Conservation (phyloP, 2,888 invertebrate species). For the Tillus elongatus region DNA sequence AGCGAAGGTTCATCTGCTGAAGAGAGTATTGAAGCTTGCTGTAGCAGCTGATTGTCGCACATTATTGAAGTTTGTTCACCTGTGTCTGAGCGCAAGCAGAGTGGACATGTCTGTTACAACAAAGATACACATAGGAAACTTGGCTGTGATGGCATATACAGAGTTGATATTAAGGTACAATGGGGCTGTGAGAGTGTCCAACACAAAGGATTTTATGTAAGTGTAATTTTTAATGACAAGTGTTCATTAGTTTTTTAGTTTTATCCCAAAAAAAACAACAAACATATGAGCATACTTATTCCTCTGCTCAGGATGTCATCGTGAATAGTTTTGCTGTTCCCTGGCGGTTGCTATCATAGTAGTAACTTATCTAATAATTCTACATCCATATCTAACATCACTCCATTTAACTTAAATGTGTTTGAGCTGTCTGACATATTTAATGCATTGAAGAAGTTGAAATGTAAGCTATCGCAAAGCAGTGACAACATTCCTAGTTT, state of each 20-base stretch:
- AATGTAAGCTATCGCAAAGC: no score
- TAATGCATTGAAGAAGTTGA: no score
- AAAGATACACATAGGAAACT: slow-evolving; percentile 55
- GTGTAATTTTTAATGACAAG: slow-evolving; percentile 20
- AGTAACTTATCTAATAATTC: no score
- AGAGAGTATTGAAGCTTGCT: slow-evolving; percentile 53
- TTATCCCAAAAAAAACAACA: no score
- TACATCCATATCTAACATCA: no score
- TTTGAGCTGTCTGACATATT: no score
- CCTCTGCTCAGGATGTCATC: no score
- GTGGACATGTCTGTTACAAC: slow-evolving; percentile 51
- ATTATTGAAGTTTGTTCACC: slow-evolving; percentile 50
- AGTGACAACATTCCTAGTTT: no score
- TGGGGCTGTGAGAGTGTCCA: slow-evolving; percentile 33
- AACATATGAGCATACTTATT: no score
- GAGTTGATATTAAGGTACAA: slow-evolving; percentile 45
- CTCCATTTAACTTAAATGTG: no score
- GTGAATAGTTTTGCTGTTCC: no score
- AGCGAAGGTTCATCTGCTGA: slow-evolving; percentile 44
- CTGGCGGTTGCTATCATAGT: no score
- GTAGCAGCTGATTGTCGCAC: slow-evolving; percentile 53
- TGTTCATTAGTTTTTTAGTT: background rate
- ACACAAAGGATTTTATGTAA: slow-evolving; percentile 47
- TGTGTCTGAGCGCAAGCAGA: slow-evolving; percentile 47
- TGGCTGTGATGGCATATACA: slow-evolving; percentile 56